A percentile compares a stretch with the other conserved stretches of the same genome.
Conservation (phyloP, 2,113 vertebrate species). For the Protomyctophum bolini region DNA sequence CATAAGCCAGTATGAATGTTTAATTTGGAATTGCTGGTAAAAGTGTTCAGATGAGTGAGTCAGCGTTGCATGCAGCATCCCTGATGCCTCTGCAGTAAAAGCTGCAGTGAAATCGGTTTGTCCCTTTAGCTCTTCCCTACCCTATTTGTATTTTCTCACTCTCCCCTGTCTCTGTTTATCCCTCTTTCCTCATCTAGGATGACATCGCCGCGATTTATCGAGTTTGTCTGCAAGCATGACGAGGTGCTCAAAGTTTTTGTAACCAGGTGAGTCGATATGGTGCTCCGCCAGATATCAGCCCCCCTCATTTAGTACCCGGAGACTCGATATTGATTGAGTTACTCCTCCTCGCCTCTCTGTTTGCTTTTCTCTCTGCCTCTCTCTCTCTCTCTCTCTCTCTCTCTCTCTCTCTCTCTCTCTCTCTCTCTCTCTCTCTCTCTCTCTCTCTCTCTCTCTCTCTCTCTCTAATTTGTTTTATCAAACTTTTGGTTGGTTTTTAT, state of each 20-base stretch:
- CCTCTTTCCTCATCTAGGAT: slow-evolving; percentile 79
- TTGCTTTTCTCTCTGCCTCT: slow-evolving; percentile 5
- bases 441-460: background rate
- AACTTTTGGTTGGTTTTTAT: too few relatives aligned
- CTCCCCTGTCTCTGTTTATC: background rate
- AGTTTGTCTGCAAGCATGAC: slow-evolving; percentile 98
- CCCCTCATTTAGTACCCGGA: background rate
- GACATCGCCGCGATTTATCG: slow-evolving; percentile 96
- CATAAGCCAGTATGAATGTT: slow-evolving; percentile 12
- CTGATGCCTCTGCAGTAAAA: background rate
- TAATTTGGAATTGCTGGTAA: slow-evolving; percentile 22
- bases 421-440: slow-evolving; percentile 4
- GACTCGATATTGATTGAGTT: slow-evolving; percentile 12
- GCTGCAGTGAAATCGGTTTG: background rate
- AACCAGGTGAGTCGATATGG: slow-evolving; percentile 83
- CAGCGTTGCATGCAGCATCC: background rate
- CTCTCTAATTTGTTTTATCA: background rate
- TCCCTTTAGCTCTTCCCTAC: background rate
- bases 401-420: background rate
- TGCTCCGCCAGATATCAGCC: slow-evolving; percentile 9
- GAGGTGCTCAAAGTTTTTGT: slow-evolving; percentile 99
- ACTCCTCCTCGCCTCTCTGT: slow-evolving; percentile 50
- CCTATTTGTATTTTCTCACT: slow-evolving; percentile 4
- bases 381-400: background rate
- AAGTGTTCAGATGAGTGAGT: slow-evolving; percentile 25